These are phyloP conservation scores for Andrena cerasifolii DNA, from an alignment of 1,140 invertebrate genomes.

Conservation along the genomic window DNA sequence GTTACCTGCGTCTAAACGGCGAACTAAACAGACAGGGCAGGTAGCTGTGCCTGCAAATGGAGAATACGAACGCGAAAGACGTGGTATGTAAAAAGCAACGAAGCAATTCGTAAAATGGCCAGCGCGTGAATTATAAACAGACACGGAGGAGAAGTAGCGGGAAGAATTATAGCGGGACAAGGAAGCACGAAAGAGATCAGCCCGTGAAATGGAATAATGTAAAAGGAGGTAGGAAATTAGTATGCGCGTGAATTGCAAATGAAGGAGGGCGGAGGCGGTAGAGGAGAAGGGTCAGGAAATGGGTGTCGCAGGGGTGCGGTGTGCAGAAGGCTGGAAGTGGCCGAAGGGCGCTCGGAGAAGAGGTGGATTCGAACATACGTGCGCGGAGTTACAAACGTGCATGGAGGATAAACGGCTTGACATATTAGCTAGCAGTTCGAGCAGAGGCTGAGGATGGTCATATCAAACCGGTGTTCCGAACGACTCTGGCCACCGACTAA, in stretches of 20 bases:
- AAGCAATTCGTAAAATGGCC: too few relatives aligned
- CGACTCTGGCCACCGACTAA: constrained; percentile 55
- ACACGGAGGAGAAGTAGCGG: too few relatives aligned
- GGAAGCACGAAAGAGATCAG: too few relatives aligned
- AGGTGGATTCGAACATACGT: constrained; percentile 59
- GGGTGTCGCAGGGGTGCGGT: constrained; percentile 1
- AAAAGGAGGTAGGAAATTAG: neutral
- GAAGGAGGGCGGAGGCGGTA: constrained; percentile 9
- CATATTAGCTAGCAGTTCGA: constrained; percentile 66
- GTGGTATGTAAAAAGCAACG: too few relatives aligned
- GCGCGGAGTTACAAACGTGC: constrained; percentile 61
- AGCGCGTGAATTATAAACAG: too few relatives aligned
- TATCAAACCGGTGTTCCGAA: constrained; percentile 58
- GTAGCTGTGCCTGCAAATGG: too few relatives aligned
- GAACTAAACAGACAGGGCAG: too few relatives aligned
- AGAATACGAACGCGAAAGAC: too few relatives aligned
- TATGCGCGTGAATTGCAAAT: neutral
- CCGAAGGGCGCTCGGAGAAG: neutral
- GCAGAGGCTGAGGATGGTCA: constrained; percentile 39
- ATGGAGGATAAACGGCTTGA: constrained; percentile 68
- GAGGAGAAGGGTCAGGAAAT: neutral
- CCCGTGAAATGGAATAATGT: too few relatives aligned
- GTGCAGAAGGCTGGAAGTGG: neutral
- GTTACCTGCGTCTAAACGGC: too few relatives aligned
- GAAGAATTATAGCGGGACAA: too few relatives aligned